phyloP scores from a whole-genome alignment of 2,797 vertebrate genomes.

The Danio albolineatus region DNA sequence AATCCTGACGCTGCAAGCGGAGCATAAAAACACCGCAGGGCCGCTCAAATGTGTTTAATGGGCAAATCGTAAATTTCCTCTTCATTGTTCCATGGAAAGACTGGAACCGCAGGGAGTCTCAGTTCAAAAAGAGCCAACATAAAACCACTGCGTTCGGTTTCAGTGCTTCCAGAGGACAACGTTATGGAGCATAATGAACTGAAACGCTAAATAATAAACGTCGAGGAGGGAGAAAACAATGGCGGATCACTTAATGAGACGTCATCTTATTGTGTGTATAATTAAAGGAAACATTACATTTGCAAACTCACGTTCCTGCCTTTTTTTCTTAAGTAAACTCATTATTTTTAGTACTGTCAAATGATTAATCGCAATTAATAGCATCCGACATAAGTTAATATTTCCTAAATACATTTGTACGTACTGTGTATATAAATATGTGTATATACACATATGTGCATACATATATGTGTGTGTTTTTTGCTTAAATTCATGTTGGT shows the following conservation, averaged over 20 bases:
- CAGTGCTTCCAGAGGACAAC: neutral
- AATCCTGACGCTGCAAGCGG: neutral
- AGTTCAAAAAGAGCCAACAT: slow-evolving; percentile 25
- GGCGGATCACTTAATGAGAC: no score
- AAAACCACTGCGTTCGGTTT: neutral
- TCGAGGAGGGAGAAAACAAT: neutral
- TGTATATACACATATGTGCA: no score
- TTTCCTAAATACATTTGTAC: no score
- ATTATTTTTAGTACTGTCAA: no score
- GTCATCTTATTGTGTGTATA: no score
- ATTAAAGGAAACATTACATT: no score
- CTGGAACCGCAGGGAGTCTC: slow-evolving; percentile 23
- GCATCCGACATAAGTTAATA: no score
- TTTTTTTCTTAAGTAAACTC: no score
- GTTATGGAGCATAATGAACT: neutral
- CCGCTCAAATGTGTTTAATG: slow-evolving; percentile 31
- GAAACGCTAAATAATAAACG: neutral
- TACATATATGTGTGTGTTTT: no score
- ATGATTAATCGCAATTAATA: no score
- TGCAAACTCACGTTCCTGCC: no score
- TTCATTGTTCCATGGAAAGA: slow-evolving; percentile 41
- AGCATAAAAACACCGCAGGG: slow-evolving; percentile 28
- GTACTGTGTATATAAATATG: no score
- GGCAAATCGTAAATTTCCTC: slow-evolving; percentile 41
- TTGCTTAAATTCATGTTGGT: neutral